Conservation (phyloP, 1,140 invertebrate species). For the Plodia interpunctella region DNA sequence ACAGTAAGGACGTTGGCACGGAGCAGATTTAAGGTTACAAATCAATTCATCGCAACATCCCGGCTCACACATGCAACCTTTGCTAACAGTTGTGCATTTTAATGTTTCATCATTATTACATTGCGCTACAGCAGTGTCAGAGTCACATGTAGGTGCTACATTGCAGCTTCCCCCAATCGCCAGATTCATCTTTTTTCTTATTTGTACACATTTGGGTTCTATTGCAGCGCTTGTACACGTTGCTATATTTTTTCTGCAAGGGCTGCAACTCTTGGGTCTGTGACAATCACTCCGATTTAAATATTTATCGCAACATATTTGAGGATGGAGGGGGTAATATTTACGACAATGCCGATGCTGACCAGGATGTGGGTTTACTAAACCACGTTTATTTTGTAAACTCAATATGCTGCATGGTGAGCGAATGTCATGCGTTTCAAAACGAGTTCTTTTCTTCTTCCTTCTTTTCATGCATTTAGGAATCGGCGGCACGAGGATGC, state of each 20-base stretch:
- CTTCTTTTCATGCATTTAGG: not conserved
- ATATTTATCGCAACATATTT: not conserved
- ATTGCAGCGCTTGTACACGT: not conserved
- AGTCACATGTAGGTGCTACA: not conserved
- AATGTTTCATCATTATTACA: not conserved
- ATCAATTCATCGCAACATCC: not conserved
- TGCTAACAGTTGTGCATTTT: not conserved
- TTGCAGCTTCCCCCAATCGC: not conserved
- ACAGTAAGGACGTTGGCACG: not conserved
- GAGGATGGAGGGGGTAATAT: not conserved
- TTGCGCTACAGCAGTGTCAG: not conserved
- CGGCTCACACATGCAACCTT: not conserved
- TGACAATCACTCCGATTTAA: not conserved
- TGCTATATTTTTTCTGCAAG: not conserved
- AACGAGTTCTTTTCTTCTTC: not conserved
- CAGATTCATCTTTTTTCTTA: not conserved
- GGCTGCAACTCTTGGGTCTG: not conserved
- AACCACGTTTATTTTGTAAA: not conserved
- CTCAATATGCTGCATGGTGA: constrained; percentile 10
- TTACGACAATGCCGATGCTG: not conserved
- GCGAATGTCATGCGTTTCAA: not conserved
- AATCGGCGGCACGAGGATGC: not conserved
- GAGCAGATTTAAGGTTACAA: not conserved
- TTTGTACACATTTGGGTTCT: not conserved
- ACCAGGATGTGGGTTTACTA: not conserved